Base-by-base conservation (phyloP, 2,888 invertebrate genomes). In the Dryadula phaetusa region DNA sequence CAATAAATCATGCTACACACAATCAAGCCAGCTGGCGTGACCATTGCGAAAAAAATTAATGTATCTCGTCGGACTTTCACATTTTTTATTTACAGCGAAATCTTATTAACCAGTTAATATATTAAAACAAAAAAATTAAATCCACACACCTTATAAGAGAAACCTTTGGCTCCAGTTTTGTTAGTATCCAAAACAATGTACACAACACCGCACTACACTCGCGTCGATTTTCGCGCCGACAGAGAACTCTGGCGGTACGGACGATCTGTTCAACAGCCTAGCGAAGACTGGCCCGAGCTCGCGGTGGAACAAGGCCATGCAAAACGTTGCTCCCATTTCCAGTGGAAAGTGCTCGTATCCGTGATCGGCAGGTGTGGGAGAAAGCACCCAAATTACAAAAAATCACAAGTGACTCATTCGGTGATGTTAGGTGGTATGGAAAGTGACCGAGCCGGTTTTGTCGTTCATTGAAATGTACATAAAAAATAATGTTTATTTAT, bases 311-410 rank as follows among this genome's bases (percentile, higher is more conserved):
- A 89, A 87, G 90, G 90, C 87, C 90, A 90, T 85, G 88, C 89
- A 87, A 88, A 90, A 84, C 86, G 76, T 77, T 86, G 90, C 85
- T 88, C 90, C 87, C 90, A 88, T 88, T 90, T 88, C 81, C 81
- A 83, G 87, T 91, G 89, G 91, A 91, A 91, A 91, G 91, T 90
- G 86, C 84, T 85, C 83, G 85, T 80, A 91, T 91, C 91, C 91
- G 91, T 85, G 88, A 88, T 86, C 84, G 84, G 81, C 90, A 91
- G 89, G 90, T 89, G 90, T 87, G 88, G 87, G 90, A 89, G 91
- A 91, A 91, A 91, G 91, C 90, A 91, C 86, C 87, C 79, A 86
- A 90, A 89, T 28, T 44, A 32, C 16, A 40, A 42, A 86, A 88
- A 86, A 80, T 81, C 79, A 86, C 82, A 79, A 79, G 80, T 88